A percentile compares a stretch with the other conserved stretches of the same genome.
These are phyloP conservation scores for Ammodytes marinus DNA, from an alignment of 2,113 vertebrate genomes.

Conservation along the genomic window DNA sequence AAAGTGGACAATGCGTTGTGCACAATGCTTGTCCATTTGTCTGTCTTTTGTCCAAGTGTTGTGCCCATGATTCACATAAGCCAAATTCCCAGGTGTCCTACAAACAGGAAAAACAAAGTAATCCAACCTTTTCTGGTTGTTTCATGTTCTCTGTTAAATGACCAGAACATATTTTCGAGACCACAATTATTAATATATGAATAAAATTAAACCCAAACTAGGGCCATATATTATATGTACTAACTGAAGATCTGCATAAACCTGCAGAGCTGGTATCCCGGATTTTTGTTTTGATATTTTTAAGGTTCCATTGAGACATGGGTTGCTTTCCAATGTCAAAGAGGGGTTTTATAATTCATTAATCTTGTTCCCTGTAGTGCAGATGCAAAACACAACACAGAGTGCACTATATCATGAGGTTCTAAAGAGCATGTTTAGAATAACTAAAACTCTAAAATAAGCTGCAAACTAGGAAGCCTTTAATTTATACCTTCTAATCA, in stretches of 20 bases:
- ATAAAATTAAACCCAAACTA: not conserved
- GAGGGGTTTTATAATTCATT: not conserved
- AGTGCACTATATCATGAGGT: not conserved
- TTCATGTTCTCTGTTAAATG: not conserved
- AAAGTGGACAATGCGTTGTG: not conserved
- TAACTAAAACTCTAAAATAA: not conserved
- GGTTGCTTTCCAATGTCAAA: not conserved
- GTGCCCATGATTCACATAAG: not conserved
- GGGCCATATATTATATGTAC: not conserved
- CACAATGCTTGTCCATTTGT: conserved; percentile 5
- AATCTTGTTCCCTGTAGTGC: not conserved
- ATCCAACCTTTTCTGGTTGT: not conserved
- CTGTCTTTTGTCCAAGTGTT: conserved; percentile 15
- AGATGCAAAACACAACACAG: not conserved
- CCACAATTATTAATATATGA: not conserved
- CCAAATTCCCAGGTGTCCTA: not conserved
- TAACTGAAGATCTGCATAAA: not conserved
- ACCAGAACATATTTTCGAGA: not conserved
- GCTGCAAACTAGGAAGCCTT: not conserved
- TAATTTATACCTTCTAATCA: not conserved
- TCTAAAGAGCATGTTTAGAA: not conserved
- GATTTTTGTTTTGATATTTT: not conserved
- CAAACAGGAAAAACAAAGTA: not conserved
- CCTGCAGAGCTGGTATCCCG: not conserved
- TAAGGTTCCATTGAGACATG: not conserved